Evolutionary conservation across 2,888 invertebrate species (phyloP).

Genomic region (Apoderus coryli): DNA sequence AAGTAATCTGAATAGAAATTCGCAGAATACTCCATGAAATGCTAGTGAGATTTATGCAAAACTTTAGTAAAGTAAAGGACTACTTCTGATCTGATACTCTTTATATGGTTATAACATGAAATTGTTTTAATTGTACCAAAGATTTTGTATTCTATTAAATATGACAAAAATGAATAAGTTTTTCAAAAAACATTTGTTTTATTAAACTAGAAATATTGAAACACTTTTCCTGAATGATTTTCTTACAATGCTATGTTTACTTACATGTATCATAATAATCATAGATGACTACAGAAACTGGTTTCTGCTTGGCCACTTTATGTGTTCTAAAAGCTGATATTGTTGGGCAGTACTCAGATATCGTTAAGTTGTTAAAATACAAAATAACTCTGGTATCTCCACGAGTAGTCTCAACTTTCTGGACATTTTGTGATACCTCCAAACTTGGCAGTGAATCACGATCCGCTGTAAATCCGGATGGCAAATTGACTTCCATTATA

Average conservation of each 20-base stretch:
- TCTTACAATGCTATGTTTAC: constrained; percentile 31
- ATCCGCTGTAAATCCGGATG: constrained; percentile 83
- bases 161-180: no score
- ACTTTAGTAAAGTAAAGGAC: no score
- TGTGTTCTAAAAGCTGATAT: constrained; percentile 70
- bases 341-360: constrained; percentile 62
- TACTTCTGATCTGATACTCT: no score
- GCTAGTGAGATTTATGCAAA: no score
- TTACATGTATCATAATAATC: constrained; percentile 89
- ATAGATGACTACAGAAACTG: constrained; percentile 69
- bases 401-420: constrained; percentile 54
- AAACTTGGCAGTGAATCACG: constrained; percentile 51
- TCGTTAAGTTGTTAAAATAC: constrained; percentile 54
- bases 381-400: constrained; percentile 49
- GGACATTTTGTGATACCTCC: constrained; percentile 41
- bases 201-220: no score
- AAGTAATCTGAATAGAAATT: no score
- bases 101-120: no score
- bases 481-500: constrained; percentile 76
- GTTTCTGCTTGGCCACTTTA: constrained; percentile 73
- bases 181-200: no score
- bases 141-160: no score
- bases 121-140: no score
- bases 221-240: no score
- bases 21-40: no score